These are phyloP conservation scores for Tubulanus polymorphus DNA, from an alignment of 2,888 invertebrate species.

Conservation along the genomic window DNA sequence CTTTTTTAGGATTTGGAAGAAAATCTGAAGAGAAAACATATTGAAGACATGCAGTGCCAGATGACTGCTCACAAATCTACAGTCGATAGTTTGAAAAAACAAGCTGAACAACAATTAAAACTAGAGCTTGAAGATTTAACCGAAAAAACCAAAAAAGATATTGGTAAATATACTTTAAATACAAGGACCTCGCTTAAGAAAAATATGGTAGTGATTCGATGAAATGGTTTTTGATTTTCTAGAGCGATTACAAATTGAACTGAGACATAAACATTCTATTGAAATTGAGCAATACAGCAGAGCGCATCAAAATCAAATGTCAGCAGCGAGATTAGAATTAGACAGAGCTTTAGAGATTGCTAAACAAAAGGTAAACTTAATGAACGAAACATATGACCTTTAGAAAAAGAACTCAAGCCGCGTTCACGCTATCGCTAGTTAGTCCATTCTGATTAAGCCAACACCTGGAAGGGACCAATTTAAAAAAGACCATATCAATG, in stretches of 20 bases:
- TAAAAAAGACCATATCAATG: too few relatives aligned
- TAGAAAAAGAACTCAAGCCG: too few relatives aligned
- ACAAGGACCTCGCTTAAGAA: background rate
- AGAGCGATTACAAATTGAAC: conserved; percentile 26
- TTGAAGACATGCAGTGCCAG: conserved; percentile 42
- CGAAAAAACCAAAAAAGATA: conserved; percentile 25
- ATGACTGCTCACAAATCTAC: conserved; percentile 41
- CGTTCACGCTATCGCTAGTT: too few relatives aligned
- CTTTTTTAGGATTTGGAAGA: conserved; percentile 28
- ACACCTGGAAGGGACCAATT: too few relatives aligned
- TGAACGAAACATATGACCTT: too few relatives aligned
- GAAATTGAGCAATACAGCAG: conserved; percentile 31
- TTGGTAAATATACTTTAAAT: conserved; percentile 22
- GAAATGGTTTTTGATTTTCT: conserved; percentile 1
- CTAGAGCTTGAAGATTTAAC: conserved; percentile 29
- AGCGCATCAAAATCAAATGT: conserved; percentile 34
- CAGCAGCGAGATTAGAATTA: conserved; percentile 46
- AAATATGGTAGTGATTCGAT: background rate
- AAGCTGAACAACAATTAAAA: conserved; percentile 24
- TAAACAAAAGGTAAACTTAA: conserved; percentile 49
- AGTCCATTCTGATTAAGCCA: too few relatives aligned
- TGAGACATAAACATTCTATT: conserved; percentile 26
- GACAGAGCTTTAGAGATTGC: conserved; percentile 47
- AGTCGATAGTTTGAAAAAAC: conserved; percentile 28
- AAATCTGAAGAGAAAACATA: conserved; percentile 29